Evolutionary conservation across 2,888 invertebrate species (phyloP).

Genomic region (Hoplodrina blanda): DNA sequence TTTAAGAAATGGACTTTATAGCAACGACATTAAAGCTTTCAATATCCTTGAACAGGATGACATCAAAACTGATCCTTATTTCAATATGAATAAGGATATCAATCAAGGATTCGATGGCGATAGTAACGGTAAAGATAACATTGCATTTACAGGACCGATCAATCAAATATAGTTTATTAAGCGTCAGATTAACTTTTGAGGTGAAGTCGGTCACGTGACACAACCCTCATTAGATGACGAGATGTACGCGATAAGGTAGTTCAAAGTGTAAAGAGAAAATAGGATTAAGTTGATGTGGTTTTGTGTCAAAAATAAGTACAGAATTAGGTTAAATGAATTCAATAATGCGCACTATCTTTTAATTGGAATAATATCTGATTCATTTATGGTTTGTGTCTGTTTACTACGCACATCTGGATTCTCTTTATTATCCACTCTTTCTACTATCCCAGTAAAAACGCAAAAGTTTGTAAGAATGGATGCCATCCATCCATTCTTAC

Average conservation of each 20-base stretch:
- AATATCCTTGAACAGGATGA: background rate
- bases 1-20: slow-evolving; percentile 24
- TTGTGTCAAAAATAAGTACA: slow-evolving; percentile 4
- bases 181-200: slow-evolving; percentile 84
- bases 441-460: too few relatives aligned
- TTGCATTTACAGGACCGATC: slow-evolving; percentile 73
- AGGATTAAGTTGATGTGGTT: slow-evolving; percentile 26
- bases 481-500: too few relatives aligned
- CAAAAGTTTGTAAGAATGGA: too few relatives aligned
- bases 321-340: slow-evolving; percentile 1
- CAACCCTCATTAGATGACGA: slow-evolving; percentile 67
- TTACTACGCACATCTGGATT: background rate
- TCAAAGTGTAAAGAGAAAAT: slow-evolving; percentile 34
- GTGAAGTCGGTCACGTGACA: slow-evolving; percentile 79
- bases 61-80: slow-evolving; percentile 65
- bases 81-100: slow-evolving; percentile 36
- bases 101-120: slow-evolving; percentile 11
- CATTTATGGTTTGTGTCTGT: background rate
- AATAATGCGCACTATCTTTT: slow-evolving; percentile 8
- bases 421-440: background rate
- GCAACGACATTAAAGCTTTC: background rate
- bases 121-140: slow-evolving; percentile 35
- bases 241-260: slow-evolving; percentile 50
- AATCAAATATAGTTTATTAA: slow-evolving; percentile 82
- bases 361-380: slow-evolving; percentile 4